These are phyloP conservation scores for Triplophysa yarkandensis DNA, from an alignment of 2,797 vertebrate species.

Conservation along the genomic window DNA sequence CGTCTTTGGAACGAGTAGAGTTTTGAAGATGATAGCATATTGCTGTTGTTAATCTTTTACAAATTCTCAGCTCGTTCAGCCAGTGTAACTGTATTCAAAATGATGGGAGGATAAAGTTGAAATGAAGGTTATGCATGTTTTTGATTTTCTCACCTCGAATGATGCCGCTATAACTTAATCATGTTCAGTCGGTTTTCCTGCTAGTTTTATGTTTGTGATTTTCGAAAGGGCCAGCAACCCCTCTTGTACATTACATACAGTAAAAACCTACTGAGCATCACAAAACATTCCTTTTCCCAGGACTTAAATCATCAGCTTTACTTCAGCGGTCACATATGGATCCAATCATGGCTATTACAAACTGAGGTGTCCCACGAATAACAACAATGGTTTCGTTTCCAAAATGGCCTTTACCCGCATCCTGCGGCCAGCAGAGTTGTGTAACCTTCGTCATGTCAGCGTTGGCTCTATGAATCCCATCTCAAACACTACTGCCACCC, in stretches of 20 bases:
- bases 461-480: constrained; percentile 58
- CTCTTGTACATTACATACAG: constrained; percentile 15
- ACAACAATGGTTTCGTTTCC: constrained; percentile 67
- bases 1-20: constrained; percentile 27
- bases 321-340: constrained; percentile 57
- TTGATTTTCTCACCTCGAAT: constrained; percentile 7
- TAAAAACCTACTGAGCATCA: constrained; percentile 24
- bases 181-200: constrained; percentile 11
- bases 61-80: constrained; percentile 15
- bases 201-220: neutral
- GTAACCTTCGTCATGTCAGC: constrained; percentile 70
- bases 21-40: constrained; percentile 30
- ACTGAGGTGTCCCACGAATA: constrained; percentile 59
- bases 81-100: neutral
- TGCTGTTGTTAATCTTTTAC: constrained; percentile 15
- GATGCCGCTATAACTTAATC: neutral
- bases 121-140: constrained; percentile 18
- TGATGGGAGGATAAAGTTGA: constrained; percentile 10
- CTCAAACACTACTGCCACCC: constrained; percentile 62
- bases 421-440: constrained; percentile 62
- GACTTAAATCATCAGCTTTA: constrained; percentile 16
- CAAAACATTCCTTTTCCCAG: constrained; percentile 22
- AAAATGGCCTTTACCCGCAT: constrained; percentile 61
- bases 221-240: neutral
- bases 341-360: constrained; percentile 56